Conservation (phyloP, 2,888 invertebrate genomes). For the Pardosa pseudoannulata region DNA sequence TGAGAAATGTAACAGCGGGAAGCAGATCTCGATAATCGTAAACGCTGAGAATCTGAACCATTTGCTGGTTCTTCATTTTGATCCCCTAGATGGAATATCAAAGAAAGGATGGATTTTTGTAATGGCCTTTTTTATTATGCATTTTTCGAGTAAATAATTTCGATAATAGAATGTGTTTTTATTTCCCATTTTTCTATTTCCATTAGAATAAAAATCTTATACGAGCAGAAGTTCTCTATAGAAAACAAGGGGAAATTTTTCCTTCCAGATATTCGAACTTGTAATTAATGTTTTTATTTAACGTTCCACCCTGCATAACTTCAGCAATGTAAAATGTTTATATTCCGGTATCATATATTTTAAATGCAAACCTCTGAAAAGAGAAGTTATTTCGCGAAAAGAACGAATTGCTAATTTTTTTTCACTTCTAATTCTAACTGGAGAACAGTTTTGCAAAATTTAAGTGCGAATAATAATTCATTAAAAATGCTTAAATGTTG, state of each 20-base stretch:
- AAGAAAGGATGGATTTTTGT: background rate
- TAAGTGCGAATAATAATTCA: too few relatives aligned
- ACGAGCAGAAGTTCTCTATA: background rate
- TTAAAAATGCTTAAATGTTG: too few relatives aligned
- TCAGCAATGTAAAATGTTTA: too few relatives aligned
- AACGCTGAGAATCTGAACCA: constrained; percentile 19
- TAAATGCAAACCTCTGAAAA: too few relatives aligned
- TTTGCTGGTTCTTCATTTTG: constrained; percentile 9
- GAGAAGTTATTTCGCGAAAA: too few relatives aligned
- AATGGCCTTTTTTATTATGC: background rate
- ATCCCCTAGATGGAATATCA: background rate
- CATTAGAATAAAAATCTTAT: background rate
- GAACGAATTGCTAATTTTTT: too few relatives aligned
- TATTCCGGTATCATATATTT: too few relatives aligned
- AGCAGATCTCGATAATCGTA: constrained; percentile 6
- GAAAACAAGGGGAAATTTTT: background rate
- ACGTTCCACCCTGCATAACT: too few relatives aligned
- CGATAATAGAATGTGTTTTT: constrained; percentile 1
- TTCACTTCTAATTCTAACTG: too few relatives aligned
- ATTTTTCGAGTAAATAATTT: background rate
- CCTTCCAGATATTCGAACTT: background rate
- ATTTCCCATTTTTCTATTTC: background rate
- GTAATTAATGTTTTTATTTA: background rate
- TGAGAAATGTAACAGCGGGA: constrained; percentile 37
- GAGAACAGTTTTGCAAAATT: too few relatives aligned